Evolutionary conservation across 2,888 invertebrate genomes (phyloP).

Genomic region (Apomyelois bistriatella): DNA sequence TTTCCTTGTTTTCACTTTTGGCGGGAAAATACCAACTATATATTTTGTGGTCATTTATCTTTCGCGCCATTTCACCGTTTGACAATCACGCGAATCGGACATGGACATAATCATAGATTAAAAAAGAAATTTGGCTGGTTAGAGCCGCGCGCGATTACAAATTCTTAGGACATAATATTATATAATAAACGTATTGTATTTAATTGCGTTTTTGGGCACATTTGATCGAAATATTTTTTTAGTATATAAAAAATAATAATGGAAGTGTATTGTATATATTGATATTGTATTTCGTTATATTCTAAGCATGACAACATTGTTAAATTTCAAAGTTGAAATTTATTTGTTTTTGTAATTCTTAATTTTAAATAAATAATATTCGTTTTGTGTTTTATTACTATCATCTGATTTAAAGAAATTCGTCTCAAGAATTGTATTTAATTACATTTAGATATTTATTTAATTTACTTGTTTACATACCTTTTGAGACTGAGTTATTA

Average conservation of each 20-base stretch:
- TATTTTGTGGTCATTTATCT: conserved; percentile 29
- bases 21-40: conserved; percentile 24
- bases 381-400: conserved; percentile 3
- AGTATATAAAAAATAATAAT: no score
- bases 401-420: not conserved
- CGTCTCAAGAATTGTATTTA: no score
- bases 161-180: not conserved
- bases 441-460: no score
- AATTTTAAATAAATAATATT: conserved; percentile 1
- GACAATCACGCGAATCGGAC: conserved; percentile 12
- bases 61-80: conserved; percentile 32
- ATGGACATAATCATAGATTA: not conserved
- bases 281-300: not conserved
- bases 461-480: no score
- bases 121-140: no score
- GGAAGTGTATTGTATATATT: no score
- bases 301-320: conserved; percentile 6
- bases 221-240: no score
- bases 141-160: no score
- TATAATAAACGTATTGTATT: not conserved
- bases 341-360: no score
- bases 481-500: no score
- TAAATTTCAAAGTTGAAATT: no score
- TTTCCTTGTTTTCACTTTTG: conserved; percentile 22
- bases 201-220: no score